Percentiles rank a stretch among this genome's conserved stretches.
Evolutionary conservation across 2,113 vertebrate species (phyloP).

Genomic region (Lophura nycthemera): DNA sequence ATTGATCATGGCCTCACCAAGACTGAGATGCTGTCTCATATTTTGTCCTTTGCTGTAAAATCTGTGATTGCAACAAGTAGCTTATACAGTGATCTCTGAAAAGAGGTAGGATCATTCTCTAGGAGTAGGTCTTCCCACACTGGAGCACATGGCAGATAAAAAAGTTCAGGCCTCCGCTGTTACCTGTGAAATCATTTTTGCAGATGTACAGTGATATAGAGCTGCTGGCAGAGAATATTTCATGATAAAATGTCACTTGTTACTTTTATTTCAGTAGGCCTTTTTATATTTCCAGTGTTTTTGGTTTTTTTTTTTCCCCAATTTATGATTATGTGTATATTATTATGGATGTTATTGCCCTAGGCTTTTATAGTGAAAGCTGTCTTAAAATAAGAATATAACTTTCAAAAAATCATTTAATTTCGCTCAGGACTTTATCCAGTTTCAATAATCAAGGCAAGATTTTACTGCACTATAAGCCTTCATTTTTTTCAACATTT

Average conservation of each 20-base stretch:
- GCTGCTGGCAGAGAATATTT: background rate
- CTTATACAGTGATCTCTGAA: background rate
- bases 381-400: conserved; percentile 4
- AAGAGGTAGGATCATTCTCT: background rate
- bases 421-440: background rate
- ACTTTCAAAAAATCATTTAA: background rate
- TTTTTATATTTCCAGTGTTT: background rate
- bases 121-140: background rate
- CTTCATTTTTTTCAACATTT: background rate
- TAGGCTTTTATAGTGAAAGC: background rate
- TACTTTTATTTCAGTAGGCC: background rate
- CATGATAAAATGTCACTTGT: background rate
- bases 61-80: background rate
- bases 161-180: background rate
- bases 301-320: background rate
- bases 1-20: background rate
- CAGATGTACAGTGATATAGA: background rate
- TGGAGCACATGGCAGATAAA: background rate
- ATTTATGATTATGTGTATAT: background rate
- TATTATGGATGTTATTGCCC: background rate
- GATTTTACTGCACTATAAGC: background rate
- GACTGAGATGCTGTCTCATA: background rate
- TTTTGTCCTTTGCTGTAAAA: background rate
- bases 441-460: background rate
- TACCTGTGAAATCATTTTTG: background rate